Percentiles rank a stretch among this genome's conserved stretches.
phyloP scores from a whole-genome alignment of 2,888 invertebrate genomes.

The Harmothoe impar region DNA sequence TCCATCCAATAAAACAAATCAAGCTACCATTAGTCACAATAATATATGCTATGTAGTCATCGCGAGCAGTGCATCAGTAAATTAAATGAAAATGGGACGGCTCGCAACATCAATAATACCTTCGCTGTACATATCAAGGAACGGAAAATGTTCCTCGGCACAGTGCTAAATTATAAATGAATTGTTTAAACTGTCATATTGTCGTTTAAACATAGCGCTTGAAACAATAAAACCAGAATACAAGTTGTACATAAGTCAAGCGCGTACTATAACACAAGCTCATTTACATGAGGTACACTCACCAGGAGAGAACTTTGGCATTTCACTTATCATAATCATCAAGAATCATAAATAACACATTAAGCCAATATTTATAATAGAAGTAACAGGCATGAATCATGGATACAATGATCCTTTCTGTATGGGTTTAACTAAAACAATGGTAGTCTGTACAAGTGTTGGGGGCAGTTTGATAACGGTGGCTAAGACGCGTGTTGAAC shows the following conservation, averaged over 20 bases:
- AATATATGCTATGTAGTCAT: not conserved
- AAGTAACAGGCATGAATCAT: not conserved
- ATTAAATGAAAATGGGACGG: not conserved
- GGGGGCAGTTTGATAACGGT: not conserved
- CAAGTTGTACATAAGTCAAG: constrained; percentile 55
- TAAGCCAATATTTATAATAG: constrained; percentile 13
- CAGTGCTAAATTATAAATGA: not conserved
- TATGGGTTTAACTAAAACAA: not conserved
- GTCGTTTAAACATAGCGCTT: not conserved
- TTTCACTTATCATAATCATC: not conserved
- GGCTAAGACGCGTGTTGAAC: not conserved
- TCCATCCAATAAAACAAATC: not conserved
- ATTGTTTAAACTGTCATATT: not conserved
- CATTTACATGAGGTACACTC: not conserved
- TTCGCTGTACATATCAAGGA: not conserved
- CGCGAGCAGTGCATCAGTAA: not conserved
- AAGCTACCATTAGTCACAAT: constrained; percentile 46
- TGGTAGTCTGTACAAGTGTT: not conserved
- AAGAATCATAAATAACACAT: constrained; percentile 36
- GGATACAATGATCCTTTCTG: not conserved
- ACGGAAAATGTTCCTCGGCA: not conserved
- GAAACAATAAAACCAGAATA: not conserved
- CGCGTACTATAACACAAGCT: not conserved
- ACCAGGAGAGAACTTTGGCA: constrained; percentile 36
- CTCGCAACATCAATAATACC: not conserved